A percentile compares a stretch with the other conserved stretches of the same genome.
Conservation (phyloP, 1,140 invertebrate species). For the Penaeus japonicus region DNA sequence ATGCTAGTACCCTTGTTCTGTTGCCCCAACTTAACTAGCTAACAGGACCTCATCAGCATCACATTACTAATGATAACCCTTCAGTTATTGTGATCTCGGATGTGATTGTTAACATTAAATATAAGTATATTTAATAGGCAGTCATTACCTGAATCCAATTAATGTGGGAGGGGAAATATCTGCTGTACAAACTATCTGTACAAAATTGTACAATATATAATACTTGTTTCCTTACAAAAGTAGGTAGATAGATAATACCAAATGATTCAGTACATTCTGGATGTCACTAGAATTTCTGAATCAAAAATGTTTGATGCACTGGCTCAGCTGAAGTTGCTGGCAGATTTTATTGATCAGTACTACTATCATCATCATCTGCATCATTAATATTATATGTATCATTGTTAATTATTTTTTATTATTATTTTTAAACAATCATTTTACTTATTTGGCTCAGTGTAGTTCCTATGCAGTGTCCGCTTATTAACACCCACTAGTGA, state of each 20-base stretch:
- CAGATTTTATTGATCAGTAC: neutral
- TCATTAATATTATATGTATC: neutral
- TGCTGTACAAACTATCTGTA: conserved; percentile 50
- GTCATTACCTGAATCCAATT: conserved; percentile 4
- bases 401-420: too few species aligned
- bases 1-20: conserved; percentile 13
- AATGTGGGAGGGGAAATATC: conserved; percentile 32
- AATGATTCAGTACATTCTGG: conserved; percentile 31
- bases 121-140: conserved; percentile 9
- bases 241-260: conserved; percentile 32
- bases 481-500: conserved; percentile 55
- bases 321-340: neutral
- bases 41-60: conserved; percentile 21
- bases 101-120: neutral
- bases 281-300: conserved; percentile 17
- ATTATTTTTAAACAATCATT: too few species aligned
- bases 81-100: neutral
- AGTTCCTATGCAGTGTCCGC: conserved; percentile 50
- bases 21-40: conserved; percentile 16
- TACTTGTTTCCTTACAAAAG: conserved; percentile 26
- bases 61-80: conserved; percentile 22
- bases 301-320: neutral
- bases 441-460: conserved; percentile 34
- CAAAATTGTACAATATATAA: conserved; percentile 51
- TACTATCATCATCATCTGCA: conserved; percentile 14